Conservation (phyloP, 2,888 invertebrate species). For the Cantharis flavilabris region DNA sequence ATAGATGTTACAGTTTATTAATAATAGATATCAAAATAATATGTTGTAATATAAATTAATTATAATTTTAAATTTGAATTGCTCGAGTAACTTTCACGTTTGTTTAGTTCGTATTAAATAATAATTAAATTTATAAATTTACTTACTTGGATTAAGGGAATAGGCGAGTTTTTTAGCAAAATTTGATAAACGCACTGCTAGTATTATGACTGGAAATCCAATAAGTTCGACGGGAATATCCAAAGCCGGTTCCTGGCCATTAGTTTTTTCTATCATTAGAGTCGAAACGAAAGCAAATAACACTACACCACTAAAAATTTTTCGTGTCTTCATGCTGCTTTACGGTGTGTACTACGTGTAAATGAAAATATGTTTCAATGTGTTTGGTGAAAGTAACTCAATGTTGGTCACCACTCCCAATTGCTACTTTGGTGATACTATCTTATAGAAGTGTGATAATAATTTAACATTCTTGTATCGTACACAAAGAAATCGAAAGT, state of each 20-base stretch:
- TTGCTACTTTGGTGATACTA: constrained; percentile 32
- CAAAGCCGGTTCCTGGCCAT: constrained; percentile 59
- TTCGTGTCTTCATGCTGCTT: constrained; percentile 40
- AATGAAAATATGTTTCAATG: constrained; percentile 29
- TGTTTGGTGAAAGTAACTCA: constrained; percentile 49
- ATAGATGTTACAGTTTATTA: not conserved
- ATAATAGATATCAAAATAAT: not conserved
- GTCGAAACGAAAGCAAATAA: constrained; percentile 17
- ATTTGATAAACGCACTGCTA: constrained; percentile 77
- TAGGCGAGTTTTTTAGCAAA: constrained; percentile 83
- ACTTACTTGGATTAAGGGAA: constrained; percentile 79
- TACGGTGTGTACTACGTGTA: not conserved
- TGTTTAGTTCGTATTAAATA: not conserved
- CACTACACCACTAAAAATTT: constrained; percentile 33
- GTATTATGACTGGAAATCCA: constrained; percentile 81
- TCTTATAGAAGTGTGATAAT: constrained; percentile 20
- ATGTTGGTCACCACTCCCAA: constrained; percentile 44
- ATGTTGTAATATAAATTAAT: not conserved
- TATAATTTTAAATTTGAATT: not conserved
- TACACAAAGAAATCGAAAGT: constrained; percentile 30
- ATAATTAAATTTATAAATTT: not conserved
- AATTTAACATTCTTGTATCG: constrained; percentile 22
- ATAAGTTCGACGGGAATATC: constrained; percentile 83
- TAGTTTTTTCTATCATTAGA: constrained; percentile 31
- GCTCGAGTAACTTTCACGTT: not conserved